Evolutionary conservation across 2,888 invertebrate species (phyloP), one percentile per base, ranked within the genome.

Genomic region (Lordiphosa andalusiaca): DNA sequence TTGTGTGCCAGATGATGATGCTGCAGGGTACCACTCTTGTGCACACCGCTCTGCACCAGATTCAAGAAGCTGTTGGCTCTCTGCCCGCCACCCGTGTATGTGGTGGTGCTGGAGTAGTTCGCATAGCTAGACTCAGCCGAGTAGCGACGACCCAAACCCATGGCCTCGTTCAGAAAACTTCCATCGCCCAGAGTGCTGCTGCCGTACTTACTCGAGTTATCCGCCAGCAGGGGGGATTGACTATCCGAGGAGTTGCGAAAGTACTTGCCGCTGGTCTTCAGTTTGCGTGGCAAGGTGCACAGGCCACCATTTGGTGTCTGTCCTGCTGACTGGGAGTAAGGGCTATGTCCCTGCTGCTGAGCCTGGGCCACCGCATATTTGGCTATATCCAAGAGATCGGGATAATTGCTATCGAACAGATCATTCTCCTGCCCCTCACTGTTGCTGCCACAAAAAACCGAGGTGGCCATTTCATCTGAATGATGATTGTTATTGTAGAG

Each of bases 21-120:
- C 3, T 69, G 62, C 5, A 58, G 48, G 0, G 13, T 19, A 9
- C 73, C 83, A 2, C 70, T 68, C 67, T 85, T 86, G 60, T 81
- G 80, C 48, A 76, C 87, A 2, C 82, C 86, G 59, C 88, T 88
- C 54, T 91, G 92, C 41, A 91, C 90, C 64, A 94, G 90, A 88
- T 94, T 94, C 73, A 94, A 90, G 88, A 93, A 94, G 88, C 94
- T 94, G 86, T 92, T 93, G 3, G 94, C 93, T 42, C 93, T 91
- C 53, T 88, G 89, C 0, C 89, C 86, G 1, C 88, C 86, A 2
- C 84, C 85, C 6, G 86, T 85, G 30, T 88, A 86, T 72, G 85
- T 82, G 6, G 86, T 74, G 3, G 89, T 88, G 51, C 73, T 80
- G 10, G 83, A 70, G 40, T 88, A 87, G 54, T 77, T 89, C 74